Base-by-base conservation (phyloP, 2,797 vertebrate species). In the Sciurus vulgaris region DNA sequence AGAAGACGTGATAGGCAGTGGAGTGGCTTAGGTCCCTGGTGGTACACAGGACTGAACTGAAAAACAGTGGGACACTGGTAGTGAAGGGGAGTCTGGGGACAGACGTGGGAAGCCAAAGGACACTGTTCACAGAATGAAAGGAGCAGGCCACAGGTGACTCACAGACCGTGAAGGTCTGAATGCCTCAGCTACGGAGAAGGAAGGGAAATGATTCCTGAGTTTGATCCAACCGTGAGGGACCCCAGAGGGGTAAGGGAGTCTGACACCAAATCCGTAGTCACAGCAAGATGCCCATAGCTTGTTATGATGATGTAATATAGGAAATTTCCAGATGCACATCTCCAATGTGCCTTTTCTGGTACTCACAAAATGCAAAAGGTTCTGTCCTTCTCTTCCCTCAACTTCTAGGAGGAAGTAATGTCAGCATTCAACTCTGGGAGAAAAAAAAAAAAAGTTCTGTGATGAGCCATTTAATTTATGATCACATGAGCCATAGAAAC, bases 331-430 rank as follows among this genome's bases (percentile, higher is more conserved):
- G 59, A 12, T 86, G 24, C 3, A 30, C 8, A 69, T 67, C 35
- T 41, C 67, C 24, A 73, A 3, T 49, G 7, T 74, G n/a, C 35
- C 76, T 82, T 85, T 93, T 89, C 70, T 92, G 44, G 47, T 49
- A 83, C 93, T 92, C 35, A 38, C 24, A 86, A 26, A n/a, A 61
- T 93, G 22, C 59, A 94, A 67, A 38, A 91, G 56, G 7, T 44
- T 44, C 59, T 10, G 12, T 69, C 73, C 78, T 79, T 94, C 28
- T 54, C 63, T 88, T 85, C 35, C 26, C 44, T 93, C 38, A 63
- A 44, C 90, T 61, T 83, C 78, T 69, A 85, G 41, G 30, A 89
- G 82, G 79, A 92, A 90, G 35, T 41, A 56, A 41, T 63, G 65
- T 49, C 82, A 89, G 78, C 26, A 51, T 24, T 83, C 20, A 44